A percentile compares a stretch with the other conserved stretches of the same genome.
These are phyloP conservation scores for Tetrapedia diversipes DNA, from an alignment of 2,888 invertebrate genomes.

Conservation along the genomic window DNA sequence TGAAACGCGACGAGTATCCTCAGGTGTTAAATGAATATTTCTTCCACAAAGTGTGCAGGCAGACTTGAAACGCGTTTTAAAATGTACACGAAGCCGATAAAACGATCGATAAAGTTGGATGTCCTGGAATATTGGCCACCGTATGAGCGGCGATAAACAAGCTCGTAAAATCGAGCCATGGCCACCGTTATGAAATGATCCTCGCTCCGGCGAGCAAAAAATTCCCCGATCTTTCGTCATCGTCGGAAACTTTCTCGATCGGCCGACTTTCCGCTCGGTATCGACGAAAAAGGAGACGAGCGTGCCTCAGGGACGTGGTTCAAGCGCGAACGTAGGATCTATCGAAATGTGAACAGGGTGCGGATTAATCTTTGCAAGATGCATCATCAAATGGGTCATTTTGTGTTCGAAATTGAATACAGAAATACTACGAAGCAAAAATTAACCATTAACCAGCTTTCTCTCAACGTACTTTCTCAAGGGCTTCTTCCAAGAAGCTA, in stretches of 20 bases:
- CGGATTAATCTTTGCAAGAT: no score
- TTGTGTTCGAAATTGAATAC: no score
- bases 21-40: not conserved
- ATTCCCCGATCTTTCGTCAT: slow-evolving; percentile 32
- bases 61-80: not conserved
- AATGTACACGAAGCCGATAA: slow-evolving; percentile 1
- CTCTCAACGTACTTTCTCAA: no score
- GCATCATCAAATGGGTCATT: no score
- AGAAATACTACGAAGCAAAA: no score
- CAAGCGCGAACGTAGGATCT: slow-evolving; percentile 17
- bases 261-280: slow-evolving; percentile 23
- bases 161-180: slow-evolving; percentile 23
- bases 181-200: slow-evolving; percentile 27
- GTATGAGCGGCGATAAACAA: slow-evolving; percentile 23
- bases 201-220: not conserved
- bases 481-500: no score
- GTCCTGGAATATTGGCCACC: slow-evolving; percentile 6
- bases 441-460: no score
- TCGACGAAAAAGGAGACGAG: slow-evolving; percentile 30
- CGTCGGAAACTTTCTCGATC: slow-evolving; percentile 41
- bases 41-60: not conserved
- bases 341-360: slow-evolving; percentile 4
- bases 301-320: slow-evolving; percentile 2
- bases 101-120: slow-evolving; percentile 25
- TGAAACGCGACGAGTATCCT: no score